Evolutionary conservation across 2,797 vertebrate genomes (phyloP).

Genomic region (Enteromius paludinosus): DNA sequence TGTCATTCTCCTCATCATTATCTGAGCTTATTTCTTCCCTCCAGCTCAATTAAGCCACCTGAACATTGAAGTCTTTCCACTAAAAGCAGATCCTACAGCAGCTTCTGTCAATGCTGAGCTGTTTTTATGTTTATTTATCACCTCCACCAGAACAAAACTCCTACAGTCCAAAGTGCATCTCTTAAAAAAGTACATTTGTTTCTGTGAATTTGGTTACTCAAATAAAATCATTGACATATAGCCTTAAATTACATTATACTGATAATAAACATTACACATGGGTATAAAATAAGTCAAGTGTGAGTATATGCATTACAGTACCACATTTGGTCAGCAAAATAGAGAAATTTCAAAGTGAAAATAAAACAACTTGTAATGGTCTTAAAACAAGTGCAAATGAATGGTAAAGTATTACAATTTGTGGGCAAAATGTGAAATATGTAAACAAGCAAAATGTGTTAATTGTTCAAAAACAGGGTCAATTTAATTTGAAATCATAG

Average conservation of each 20-base stretch:
- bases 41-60: background rate
- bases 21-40: background rate
- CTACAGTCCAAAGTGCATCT: background rate
- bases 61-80: background rate
- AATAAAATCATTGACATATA: background rate
- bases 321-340: background rate
- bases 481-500: background rate
- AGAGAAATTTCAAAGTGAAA: background rate
- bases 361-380: background rate
- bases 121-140: background rate
- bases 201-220: background rate
- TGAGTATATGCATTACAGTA: background rate
- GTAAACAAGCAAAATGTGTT: background rate
- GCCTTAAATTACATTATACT: no score
- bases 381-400: background rate
- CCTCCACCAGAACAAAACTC: constrained; percentile 2
- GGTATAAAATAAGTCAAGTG: background rate
- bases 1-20: background rate
- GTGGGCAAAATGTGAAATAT: background rate
- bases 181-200: background rate
- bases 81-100: background rate
- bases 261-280: background rate
- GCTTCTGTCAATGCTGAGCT: background rate
- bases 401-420: no score
- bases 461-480: background rate